A percentile compares a stretch with the other conserved stretches of the same genome.
These are phyloP conservation scores for Lepas anatifera DNA, from an alignment of 2,888 invertebrate genomes.

Conservation along the genomic window DNA sequence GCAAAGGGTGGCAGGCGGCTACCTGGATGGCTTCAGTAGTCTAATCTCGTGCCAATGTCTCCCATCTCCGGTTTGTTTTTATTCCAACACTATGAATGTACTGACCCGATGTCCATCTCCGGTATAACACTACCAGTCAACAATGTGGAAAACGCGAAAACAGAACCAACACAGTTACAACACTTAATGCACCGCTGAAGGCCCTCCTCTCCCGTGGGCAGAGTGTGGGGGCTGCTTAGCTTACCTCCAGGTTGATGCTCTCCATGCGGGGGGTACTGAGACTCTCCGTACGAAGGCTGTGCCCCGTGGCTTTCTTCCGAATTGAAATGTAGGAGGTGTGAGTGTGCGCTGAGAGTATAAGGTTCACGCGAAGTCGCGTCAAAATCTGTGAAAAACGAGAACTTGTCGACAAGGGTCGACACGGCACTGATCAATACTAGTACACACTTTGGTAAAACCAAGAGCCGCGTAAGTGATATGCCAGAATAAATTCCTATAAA, in stretches of 20 bases:
- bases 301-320: constrained; percentile 17
- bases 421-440: too few species aligned
- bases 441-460: too few species aligned
- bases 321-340: constrained; percentile 31
- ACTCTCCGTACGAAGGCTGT: not conserved
- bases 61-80: not conserved
- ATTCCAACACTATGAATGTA: not conserved
- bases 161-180: not conserved
- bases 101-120: not conserved
- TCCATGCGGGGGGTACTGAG: not conserved
- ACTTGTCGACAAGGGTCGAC: too few species aligned
- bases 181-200: not conserved
- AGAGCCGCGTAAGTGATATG: too few species aligned
- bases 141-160: not conserved
- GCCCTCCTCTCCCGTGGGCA: not conserved
- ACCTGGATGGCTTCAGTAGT: too few species aligned
- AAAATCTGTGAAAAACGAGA: too few species aligned
- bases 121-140: not conserved
- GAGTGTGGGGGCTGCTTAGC: not conserved
- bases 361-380: constrained; percentile 14
- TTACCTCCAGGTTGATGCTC: not conserved
- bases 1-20: too few species aligned
- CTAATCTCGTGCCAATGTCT: too few species aligned
- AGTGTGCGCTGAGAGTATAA: constrained; percentile 38
- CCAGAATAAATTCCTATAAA: too few species aligned